Base-by-base conservation (phyloP, 2,797 vertebrate genomes). In the Catharus ustulatus region DNA sequence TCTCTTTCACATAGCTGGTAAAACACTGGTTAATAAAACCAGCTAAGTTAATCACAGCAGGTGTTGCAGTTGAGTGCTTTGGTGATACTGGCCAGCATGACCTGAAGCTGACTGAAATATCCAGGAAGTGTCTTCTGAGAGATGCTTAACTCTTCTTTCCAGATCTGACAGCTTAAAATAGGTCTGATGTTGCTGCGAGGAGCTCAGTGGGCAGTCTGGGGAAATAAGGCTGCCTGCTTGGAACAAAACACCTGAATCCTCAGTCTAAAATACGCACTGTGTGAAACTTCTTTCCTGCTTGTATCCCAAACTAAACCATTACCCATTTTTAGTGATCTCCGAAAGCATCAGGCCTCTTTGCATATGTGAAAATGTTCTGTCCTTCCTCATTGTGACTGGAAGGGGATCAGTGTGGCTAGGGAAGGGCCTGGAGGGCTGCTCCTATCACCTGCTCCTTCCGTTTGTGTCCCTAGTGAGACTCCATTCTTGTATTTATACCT, bases 381-480 rank as follows among this genome's bases (percentile, higher is more conserved):
- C 29, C 18, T 42, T 64, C 16, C 34, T 84, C 6, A 2, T n/a
- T 1, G 2, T 1, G 7, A 27, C 12, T 76, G 27, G 40, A 36
- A 52, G 29, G 26, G 43, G 17, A 21, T 45, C 7, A 23, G 14
- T 30, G 13, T 54, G 48, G 7, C 42, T 27, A 19, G 4, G 34
- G 40, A 24, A 40, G 13, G 9, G 15, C 42, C 64, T 71, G 64
- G 27, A 75, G 34, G 42, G 38, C 52, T 80, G 54, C 2, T 22
- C 5, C 12, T 3, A 3, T 45, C n/a, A 38, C 30, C 7, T 0
- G 0, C 11, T 76, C 17, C 10, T 36, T 43, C 9, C 1, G 1
- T 12, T 57, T 3, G 2, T 15, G 1, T 55, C 62, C 15, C 46
- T 42, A 17, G 14, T 73, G 59, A 3, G 5, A 63, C 13, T 72